Conservation (phyloP, 2,797 vertebrate species). For the Leptoclinus maculatus region DNA sequence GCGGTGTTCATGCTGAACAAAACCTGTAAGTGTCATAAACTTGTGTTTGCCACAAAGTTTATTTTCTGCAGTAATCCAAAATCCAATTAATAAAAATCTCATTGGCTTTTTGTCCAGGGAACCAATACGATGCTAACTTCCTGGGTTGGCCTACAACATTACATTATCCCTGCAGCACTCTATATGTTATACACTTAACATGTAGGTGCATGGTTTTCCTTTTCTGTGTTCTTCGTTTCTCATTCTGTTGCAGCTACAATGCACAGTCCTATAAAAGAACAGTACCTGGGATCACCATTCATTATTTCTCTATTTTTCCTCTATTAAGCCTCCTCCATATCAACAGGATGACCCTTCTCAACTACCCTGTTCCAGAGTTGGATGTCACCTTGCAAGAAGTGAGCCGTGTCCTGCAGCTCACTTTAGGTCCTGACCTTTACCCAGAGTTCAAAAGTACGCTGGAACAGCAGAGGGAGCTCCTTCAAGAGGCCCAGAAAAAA, state of each 20-base stretch:
- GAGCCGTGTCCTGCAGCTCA: conserved; percentile 84
- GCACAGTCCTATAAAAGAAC: background rate
- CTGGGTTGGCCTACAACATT: background rate
- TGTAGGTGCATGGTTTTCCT: background rate
- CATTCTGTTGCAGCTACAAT: background rate
- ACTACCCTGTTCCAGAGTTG: conserved; percentile 84
- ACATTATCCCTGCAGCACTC: background rate
- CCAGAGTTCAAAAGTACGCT: conserved; percentile 75
- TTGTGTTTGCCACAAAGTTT: no score
- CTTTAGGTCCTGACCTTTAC: conserved; percentile 78
- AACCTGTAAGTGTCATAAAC: no score
- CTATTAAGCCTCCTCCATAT: conserved; percentile 20
- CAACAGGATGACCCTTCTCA: conserved; percentile 80
- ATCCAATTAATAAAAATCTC: no score
- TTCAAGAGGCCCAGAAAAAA: conserved; percentile 73
- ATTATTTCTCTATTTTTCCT: background rate
- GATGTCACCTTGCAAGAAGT: conserved; percentile 83
- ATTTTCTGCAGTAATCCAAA: no score
- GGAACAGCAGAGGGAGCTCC: conserved; percentile 72
- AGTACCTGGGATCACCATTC: background rate
- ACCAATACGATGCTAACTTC: background rate
- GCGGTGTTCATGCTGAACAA: no score
- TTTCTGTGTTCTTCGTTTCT: background rate
- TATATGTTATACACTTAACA: background rate
- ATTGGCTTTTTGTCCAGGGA: no score